Conservation (phyloP, 53 echinoderm and acorn worm genomes). For the Arbacia lixula region DNA sequence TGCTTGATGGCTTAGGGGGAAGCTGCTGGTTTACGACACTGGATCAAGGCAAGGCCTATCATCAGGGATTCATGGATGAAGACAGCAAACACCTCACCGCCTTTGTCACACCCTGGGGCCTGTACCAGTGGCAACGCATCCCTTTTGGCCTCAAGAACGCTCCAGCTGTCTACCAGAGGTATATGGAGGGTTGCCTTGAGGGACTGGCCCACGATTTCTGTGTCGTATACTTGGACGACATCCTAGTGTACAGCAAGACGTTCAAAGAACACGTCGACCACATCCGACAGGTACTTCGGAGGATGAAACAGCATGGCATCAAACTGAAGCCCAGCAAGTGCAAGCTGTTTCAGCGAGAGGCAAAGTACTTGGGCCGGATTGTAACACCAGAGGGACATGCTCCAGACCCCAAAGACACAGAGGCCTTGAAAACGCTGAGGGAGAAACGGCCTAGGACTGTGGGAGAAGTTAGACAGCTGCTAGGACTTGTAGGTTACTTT, state of each 20-base stretch:
- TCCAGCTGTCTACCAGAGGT: constrained; percentile 65
- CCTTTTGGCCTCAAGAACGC: constrained; percentile 78
- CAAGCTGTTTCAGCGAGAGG: constrained; percentile 62
- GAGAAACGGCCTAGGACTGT: constrained; percentile 48
- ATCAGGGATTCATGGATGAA: constrained; percentile 70
- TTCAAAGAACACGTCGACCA: constrained; percentile 47
- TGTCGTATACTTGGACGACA: constrained; percentile 49
- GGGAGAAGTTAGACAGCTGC: constrained; percentile 56
- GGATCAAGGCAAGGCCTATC: constrained; percentile 73
- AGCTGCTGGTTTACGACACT: constrained; percentile 74
- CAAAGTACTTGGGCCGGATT: constrained; percentile 60
- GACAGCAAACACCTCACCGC: constrained; percentile 61
- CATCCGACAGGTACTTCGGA: constrained; percentile 22
- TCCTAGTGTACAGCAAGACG: constrained; percentile 41
- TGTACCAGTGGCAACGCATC: constrained; percentile 75
- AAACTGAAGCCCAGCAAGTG: constrained; percentile 54
- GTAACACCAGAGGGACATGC: constrained; percentile 50
- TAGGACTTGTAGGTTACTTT: constrained; percentile 66
- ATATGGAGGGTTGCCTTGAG: constrained; percentile 58
- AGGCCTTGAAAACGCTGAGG: constrained; percentile 44
- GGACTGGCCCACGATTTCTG: constrained; percentile 49
- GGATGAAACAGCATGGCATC: constrained; percentile 23
- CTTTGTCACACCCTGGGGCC: constrained; percentile 84
- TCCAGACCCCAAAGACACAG: constrained; percentile 44
- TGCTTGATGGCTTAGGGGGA: constrained; percentile 71